Evolutionary conservation across 2,113 vertebrate species (phyloP), one percentile per base, ranked within the genome.

Genomic region (Piaya cayana): DNA sequence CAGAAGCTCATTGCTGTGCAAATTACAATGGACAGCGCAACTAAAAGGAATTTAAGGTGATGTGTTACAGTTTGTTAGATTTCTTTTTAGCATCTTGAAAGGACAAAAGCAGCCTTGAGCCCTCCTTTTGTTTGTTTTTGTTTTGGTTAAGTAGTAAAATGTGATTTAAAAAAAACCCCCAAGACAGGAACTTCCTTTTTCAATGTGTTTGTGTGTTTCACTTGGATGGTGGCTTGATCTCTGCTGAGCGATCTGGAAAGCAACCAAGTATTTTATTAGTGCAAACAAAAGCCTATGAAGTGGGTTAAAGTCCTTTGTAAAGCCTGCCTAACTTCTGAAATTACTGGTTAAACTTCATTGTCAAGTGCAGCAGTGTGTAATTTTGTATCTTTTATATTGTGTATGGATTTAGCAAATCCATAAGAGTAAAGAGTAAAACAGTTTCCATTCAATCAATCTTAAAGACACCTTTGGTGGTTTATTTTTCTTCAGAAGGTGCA

Each of bases 231-330:
- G 67, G 59, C n/a, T 88, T 86, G 78, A 53, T 90, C 25, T 74
- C 79, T 93, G 50, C 67, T 49, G 93, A 82, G 49, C 64, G 74
- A 87, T 72, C 90, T 93, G 82, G 90, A 93, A 82, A 88, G 59
- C 22, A 88, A 69, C 63, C 75, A 86, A 74, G 29, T 76, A 77
- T 85, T 87, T 90, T 82, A 88, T 90, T 88, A 82, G 59, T 37
- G 70, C 85, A 88, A 94, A 92, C 75, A 90, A 82, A 79, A 69
- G 43, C 58, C 82, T 82, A 21, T 87, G 67, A 87, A 69, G 88
- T 86, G 34, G 63, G 63, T 87, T 90, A 42, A 88, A 93, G 76
- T 76, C 53, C 63, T 90, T 82, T 77, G 67, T 26, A 82, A 58
- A 67, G 39, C 25, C 39, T 36, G 70, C 32, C 56, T 67, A 78